Percentiles rank a stretch among this genome's conserved stretches.
phyloP scores from a whole-genome alignment of 2,888 invertebrate genomes.

The Trissolcus japonicus region DNA sequence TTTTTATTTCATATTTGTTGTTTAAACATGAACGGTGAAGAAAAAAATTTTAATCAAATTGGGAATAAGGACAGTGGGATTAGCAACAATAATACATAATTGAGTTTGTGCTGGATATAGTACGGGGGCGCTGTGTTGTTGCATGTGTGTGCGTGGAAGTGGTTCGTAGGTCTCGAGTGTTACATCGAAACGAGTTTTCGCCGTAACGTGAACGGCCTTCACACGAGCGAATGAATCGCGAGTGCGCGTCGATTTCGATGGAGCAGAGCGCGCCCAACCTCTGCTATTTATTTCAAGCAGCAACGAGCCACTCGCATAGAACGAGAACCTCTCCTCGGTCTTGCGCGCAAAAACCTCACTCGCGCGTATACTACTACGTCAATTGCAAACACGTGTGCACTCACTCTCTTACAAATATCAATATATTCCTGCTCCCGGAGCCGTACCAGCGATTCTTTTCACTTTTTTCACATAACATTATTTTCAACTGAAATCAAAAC shows the following conservation, averaged over 20 bases:
- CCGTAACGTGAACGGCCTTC: conserved; percentile 60
- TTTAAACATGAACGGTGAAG: no score
- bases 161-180: conserved; percentile 50
- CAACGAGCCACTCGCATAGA: conserved; percentile 51
- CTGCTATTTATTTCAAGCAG: conserved; percentile 59
- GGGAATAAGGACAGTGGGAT: no score
- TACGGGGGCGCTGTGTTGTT: conserved; percentile 12
- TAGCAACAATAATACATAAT: conserved; percentile 15
- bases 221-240: conserved; percentile 60
- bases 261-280: conserved; percentile 53
- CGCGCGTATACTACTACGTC: conserved; percentile 45
- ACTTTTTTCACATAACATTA: neutral
- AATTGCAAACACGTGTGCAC: conserved; percentile 54
- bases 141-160: conserved; percentile 19
- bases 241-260: conserved; percentile 56
- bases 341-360: conserved; percentile 47
- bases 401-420: conserved; percentile 35
- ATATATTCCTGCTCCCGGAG: conserved; percentile 24
- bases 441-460: neutral
- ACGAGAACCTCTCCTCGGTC: conserved; percentile 49
- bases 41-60: no score
- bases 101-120: conserved; percentile 43
- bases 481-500: no score
- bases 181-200: conserved; percentile 60
- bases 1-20: no score